Percentiles rank a stretch among this genome's conserved stretches.
Evolutionary conservation across 1,140 invertebrate species (phyloP).

Genomic region (Drosophila ananassae): DNA sequence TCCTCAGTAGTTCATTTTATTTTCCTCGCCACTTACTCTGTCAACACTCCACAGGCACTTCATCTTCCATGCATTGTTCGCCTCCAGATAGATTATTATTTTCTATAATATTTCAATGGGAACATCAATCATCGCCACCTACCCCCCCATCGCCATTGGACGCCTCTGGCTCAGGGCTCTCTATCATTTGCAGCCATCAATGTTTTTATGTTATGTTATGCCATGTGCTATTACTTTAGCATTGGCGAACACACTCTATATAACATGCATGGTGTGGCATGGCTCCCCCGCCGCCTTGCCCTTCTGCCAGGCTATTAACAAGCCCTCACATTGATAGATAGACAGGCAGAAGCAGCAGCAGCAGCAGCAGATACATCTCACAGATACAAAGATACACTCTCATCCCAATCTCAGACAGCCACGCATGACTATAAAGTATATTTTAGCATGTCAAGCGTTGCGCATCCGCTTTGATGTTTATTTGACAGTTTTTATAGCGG

Average conservation of each 20-base stretch:
- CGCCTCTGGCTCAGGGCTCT: constrained; percentile 30
- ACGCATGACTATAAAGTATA: constrained; percentile 82
- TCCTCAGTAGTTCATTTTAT: background rate
- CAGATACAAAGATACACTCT: constrained; percentile 45
- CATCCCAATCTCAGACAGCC: constrained; percentile 51
- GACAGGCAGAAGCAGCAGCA: constrained; percentile 3
- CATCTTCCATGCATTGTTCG: constrained; percentile 16
- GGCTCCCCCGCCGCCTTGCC: constrained; percentile 12
- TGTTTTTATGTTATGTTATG: constrained; percentile 71
- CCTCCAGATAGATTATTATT: constrained; percentile 34
- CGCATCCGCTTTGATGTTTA: constrained; percentile 83
- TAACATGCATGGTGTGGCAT: constrained; percentile 24
- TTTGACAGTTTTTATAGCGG: constrained; percentile 83
- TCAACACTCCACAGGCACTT: constrained; percentile 32
- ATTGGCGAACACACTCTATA: constrained; percentile 61
- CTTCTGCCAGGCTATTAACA: constrained; percentile 50
- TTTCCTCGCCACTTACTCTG: background rate
- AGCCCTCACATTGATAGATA: constrained; percentile 23
- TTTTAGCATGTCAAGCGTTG: constrained; percentile 83
- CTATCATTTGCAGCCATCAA: constrained; percentile 75
- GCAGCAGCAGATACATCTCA: constrained; percentile 19
- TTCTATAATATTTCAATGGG: constrained; percentile 42
- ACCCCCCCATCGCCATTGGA: background rate
- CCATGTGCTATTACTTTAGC: constrained; percentile 80
- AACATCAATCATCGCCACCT: constrained; percentile 40